Percentiles rank a stretch among this genome's conserved stretches.
phyloP scores from a whole-genome alignment of 2,113 vertebrate genomes.

The Perca schrenkii region DNA sequence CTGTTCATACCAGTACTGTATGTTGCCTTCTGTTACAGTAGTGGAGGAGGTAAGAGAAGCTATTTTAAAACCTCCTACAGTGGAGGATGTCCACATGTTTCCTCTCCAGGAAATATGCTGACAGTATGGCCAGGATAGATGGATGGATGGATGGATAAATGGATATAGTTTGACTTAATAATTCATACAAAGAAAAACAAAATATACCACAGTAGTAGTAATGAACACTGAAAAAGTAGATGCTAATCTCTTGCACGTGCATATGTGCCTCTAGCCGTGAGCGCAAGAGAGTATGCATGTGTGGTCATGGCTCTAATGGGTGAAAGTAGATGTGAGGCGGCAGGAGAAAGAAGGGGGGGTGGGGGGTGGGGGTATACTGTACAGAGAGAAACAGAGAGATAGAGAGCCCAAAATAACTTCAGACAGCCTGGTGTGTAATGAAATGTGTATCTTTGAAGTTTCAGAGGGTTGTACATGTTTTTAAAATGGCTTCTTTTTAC shows the following conservation, averaged over 20 bases:
- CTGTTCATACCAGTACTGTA: constrained; percentile 41
- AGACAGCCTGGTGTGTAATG: constrained; percentile 21
- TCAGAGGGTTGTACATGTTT: neutral
- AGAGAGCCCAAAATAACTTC: constrained; percentile 6
- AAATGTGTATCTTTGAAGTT: constrained; percentile 30
- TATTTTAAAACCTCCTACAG: constrained; percentile 65
- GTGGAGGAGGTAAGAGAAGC: constrained; percentile 55
- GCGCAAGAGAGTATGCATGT: constrained; percentile 30
- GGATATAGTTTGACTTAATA: neutral
- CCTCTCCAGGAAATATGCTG: constrained; percentile 11
- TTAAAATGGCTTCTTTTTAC: neutral
- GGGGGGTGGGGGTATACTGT: neutral
- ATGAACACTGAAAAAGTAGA: neutral
- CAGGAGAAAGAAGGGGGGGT: neutral
- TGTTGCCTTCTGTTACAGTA: constrained; percentile 44
- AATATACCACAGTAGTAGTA: neutral
- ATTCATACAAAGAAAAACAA: neutral
- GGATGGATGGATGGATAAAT: constrained; percentile 18
- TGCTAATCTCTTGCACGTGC: neutral
- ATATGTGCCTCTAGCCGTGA: constrained; percentile 35
- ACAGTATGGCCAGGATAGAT: neutral
- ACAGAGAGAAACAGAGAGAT: constrained; percentile 11
- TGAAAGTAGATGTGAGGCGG: constrained; percentile 39
- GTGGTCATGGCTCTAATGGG: constrained; percentile 34
- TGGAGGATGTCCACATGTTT: constrained; percentile 43